These are phyloP conservation scores for Lineus longissimus DNA, from an alignment of 1,140 invertebrate genomes.

Conservation along the genomic window DNA sequence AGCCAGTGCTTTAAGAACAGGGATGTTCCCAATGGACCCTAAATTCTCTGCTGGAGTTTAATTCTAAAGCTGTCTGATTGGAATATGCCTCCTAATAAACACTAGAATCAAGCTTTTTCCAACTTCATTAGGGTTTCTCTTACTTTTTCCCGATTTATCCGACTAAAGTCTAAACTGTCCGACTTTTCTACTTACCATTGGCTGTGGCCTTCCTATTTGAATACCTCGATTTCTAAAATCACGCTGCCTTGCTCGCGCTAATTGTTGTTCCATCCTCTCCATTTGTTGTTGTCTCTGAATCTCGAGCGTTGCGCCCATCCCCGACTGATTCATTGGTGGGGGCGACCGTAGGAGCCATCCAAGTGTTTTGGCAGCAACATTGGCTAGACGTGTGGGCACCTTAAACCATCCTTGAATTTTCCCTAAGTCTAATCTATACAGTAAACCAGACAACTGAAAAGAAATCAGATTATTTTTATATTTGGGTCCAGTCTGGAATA, in stretches of 20 bases:
- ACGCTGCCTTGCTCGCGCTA: conserved; percentile 48
- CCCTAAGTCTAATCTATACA: conserved; percentile 56
- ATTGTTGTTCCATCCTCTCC: conserved; percentile 59
- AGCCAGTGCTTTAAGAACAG: too few relatives aligned
- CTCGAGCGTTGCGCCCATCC: conserved; percentile 59
- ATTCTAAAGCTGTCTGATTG: too few relatives aligned
- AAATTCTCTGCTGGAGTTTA: too few relatives aligned
- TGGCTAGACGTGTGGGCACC: conserved; percentile 54
- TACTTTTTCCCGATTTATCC: too few relatives aligned
- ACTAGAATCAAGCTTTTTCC: too few relatives aligned
- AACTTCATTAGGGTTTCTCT: too few relatives aligned
- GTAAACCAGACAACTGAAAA: conserved; percentile 55
- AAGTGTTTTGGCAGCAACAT: conserved; percentile 44
- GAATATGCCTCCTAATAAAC: too few relatives aligned
- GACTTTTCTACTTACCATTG: conserved; percentile 13
- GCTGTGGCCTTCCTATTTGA: conserved; percentile 21
- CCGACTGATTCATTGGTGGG: conserved; percentile 45
- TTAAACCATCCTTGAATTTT: conserved; percentile 50
- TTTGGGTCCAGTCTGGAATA: too few relatives aligned
- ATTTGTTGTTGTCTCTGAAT: conserved; percentile 58
- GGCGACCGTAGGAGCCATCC: conserved; percentile 54
- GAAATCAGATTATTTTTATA: conserved; percentile 8
- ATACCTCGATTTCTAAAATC: conserved; percentile 10
- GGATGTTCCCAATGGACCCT: too few relatives aligned
- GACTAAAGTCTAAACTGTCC: conserved; percentile 12